These are phyloP conservation scores for Sesamia nonagrioides DNA, from an alignment of 1,140 invertebrate species.

Conservation along the genomic window DNA sequence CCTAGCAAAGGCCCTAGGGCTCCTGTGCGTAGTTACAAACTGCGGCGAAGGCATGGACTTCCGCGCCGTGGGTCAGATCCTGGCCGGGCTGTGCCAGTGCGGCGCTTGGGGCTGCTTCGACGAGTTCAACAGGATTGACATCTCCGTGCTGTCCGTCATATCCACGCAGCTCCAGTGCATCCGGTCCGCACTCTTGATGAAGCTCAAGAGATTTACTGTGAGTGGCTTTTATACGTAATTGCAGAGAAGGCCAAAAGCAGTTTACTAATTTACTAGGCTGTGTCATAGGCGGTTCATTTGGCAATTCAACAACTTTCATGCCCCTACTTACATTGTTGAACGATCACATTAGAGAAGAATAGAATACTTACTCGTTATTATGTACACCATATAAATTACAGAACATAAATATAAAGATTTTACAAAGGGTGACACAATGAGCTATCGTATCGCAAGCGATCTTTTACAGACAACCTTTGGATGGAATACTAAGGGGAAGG, in stretches of 20 bases:
- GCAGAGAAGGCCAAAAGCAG: not conserved
- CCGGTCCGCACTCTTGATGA: conserved; percentile 92
- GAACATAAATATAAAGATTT: too few relatives aligned
- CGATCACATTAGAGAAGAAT: too few relatives aligned
- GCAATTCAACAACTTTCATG: too few relatives aligned
- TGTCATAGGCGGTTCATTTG: too few relatives aligned
- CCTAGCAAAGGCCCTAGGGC: conserved; percentile 95
- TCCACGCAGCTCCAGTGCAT: conserved; percentile 97
- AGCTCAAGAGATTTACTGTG: conserved; percentile 92
- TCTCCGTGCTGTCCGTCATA: conserved; percentile 96
- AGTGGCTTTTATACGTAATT: not conserved
- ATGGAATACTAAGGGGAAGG: too few relatives aligned
- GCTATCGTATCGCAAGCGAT: too few relatives aligned
- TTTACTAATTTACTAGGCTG: not conserved
- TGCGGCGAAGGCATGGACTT: conserved; percentile 98
- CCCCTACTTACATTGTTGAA: too few relatives aligned
- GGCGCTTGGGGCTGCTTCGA: conserved; percentile 97
- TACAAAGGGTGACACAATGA: too few relatives aligned
- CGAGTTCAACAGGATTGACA: conserved; percentile 97
- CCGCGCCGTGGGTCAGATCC: conserved; percentile 94
- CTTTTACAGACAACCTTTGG: too few relatives aligned
- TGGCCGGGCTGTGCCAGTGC: conserved; percentile 93
- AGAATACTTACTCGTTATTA: too few relatives aligned
- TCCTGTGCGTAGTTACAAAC: conserved; percentile 96
- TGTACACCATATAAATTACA: too few relatives aligned